Evolutionary conservation across 2,888 invertebrate species (phyloP), one percentile per base, ranked within the genome.

Genomic region (Mythimna lalbum): DNA sequence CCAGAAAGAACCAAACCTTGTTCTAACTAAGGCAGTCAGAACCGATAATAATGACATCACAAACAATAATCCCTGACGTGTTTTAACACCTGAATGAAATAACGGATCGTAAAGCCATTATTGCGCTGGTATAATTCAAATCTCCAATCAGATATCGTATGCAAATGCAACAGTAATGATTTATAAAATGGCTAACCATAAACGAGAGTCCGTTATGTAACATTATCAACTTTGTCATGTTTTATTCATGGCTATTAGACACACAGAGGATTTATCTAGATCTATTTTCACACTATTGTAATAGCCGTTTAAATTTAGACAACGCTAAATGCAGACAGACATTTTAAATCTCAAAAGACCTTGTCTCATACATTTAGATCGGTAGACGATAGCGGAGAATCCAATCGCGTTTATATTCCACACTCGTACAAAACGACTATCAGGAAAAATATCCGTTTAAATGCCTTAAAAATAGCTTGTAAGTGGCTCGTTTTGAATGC

Each of bases 131-230:
- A 63, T 59, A 72, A 78, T 78, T 75, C 75, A 79, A 79, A 81
- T 86, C 82, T 84, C 67, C 68, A 80, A 84, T 84, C 83, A 78
- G 81, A 86, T 86, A 80, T 64, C 50, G 62, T 76, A 82, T 82
- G 82, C 77, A 81, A 86, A 87, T 83, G 79, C 74, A 56, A 72
- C 64, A 69, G 69, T 82, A 78, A 86, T 84, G 81, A 86, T 87
- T 84, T 83, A 87, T 82, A 85, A 86, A 88, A 85, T 83, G 73
- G 79, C 81, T 81, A 65, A 47, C 73, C 61, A 68, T 73, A 80
- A 80, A 71, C 63, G 72, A 79, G 71, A 71, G 76, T 80, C 83
- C 78, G 86, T 87, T 88, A 85, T 76, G 80, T 82, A 88, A 88
- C 72, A 72, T 66, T 68, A 71, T 71, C 52, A 60, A 60, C 64